A percentile compares a stretch with the other conserved stretches of the same genome.
Conservation (phyloP, 1,140 invertebrate genomes). For the silkworm (Bombyx mori) region DNA sequence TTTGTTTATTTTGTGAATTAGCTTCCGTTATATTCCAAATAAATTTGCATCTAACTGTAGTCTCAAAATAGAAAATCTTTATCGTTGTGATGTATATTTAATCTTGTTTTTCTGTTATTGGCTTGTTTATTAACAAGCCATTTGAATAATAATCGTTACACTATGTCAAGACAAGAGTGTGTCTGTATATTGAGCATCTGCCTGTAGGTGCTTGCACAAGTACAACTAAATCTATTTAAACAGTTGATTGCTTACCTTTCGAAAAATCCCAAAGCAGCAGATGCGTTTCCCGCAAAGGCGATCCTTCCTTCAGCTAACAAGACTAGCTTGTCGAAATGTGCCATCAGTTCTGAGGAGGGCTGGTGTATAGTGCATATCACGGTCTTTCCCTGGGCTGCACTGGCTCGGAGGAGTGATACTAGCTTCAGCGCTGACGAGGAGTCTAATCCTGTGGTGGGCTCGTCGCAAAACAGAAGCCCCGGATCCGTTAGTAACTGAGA, state of each 20-base stretch:
- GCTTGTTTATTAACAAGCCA: too few relatives aligned
- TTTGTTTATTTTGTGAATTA: too few relatives aligned
- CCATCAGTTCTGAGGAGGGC: conserved; percentile 93
- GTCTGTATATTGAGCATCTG: too few relatives aligned
- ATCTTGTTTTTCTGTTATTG: too few relatives aligned
- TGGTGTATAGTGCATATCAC: conserved; percentile 97
- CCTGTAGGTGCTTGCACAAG: too few relatives aligned
- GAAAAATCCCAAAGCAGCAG: conserved; percentile 86
- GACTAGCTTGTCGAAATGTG: conserved; percentile 89
- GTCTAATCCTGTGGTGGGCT: conserved; percentile 95
- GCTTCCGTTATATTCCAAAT: too few relatives aligned
- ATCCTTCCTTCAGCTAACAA: conserved; percentile 91
- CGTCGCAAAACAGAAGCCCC: conserved; percentile 94
- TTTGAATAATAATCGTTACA: too few relatives aligned
- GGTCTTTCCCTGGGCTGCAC: conserved; percentile 81
- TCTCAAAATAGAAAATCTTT: too few relatives aligned
- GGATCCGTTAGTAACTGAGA: conserved; percentile 91
- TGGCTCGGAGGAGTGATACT: conserved; percentile 79
- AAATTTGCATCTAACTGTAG: too few relatives aligned
- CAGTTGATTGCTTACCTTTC: conserved; percentile 68
- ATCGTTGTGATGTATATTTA: too few relatives aligned
- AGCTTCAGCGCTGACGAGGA: conserved; percentile 92
- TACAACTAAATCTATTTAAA: too few relatives aligned
- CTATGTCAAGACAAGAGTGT: too few relatives aligned
- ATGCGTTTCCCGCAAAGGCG: conserved; percentile 86